These are phyloP conservation scores for Apamea monoglypha DNA, from an alignment of 2,888 invertebrate genomes.

Conservation along the genomic window DNA sequence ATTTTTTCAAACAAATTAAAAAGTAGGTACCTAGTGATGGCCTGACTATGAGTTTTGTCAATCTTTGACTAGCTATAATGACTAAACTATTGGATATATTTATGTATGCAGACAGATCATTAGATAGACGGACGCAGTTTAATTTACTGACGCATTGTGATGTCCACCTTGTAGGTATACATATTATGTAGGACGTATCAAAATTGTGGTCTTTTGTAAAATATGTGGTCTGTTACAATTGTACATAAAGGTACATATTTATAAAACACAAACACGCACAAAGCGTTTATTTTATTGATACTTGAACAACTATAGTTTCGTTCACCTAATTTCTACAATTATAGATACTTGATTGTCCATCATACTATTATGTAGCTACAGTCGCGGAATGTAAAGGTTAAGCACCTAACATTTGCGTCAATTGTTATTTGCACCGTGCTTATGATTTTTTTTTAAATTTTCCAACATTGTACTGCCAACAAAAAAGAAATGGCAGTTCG, in stretches of 20 bases:
- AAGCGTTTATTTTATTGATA: background rate
- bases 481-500: background rate
- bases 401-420: too few species aligned
- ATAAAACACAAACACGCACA: background rate
- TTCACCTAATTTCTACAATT: background rate
- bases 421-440: background rate
- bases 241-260: background rate
- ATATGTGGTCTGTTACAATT: background rate
- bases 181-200: background rate
- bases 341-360: background rate
- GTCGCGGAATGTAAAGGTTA: background rate
- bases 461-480: background rate
- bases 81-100: too few species aligned
- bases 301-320: background rate
- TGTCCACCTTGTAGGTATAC: background rate
- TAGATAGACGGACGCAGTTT: too few species aligned
- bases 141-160: background rate
- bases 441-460: background rate
- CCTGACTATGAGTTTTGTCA: too few species aligned
- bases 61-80: too few species aligned
- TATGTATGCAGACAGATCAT: too few species aligned
- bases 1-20: too few species aligned
- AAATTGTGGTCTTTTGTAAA: background rate
- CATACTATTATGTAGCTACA: background rate
- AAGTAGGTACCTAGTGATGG: too few species aligned